Evolutionary conservation across 2,113 vertebrate species (phyloP).

Genomic region (Charina bottae): DNA sequence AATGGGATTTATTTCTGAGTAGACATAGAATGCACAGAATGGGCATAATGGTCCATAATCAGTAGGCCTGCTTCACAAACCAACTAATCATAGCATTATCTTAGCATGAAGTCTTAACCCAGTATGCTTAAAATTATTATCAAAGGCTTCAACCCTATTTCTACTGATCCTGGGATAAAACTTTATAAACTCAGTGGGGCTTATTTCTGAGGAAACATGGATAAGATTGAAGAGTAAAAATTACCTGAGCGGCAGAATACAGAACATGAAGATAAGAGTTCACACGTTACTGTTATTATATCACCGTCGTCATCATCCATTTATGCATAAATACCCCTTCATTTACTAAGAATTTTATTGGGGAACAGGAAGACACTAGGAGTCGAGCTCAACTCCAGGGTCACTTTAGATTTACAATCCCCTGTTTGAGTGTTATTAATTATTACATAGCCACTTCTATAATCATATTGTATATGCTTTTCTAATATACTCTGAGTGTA

Average conservation of each 20-base stretch:
- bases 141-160: background rate
- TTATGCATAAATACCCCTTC: background rate
- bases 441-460: background rate
- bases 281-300: background rate
- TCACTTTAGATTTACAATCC: background rate
- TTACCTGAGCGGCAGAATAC: background rate
- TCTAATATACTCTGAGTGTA: background rate
- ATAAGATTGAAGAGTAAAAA: background rate
- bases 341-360: background rate
- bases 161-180: background rate
- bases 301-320: background rate
- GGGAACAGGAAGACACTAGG: background rate
- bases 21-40: too few relatives aligned
- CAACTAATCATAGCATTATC: background rate
- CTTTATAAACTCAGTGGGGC: background rate
- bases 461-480: background rate
- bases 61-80: background rate
- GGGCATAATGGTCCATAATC: too few relatives aligned
- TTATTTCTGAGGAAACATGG: background rate
- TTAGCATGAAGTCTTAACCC: background rate
- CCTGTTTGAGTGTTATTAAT: background rate
- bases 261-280: slow-evolving; percentile 3
- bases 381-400: background rate
- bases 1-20: background rate
- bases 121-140: background rate